Base-by-base conservation (phyloP, 1,140 invertebrate species). In the Tetraneura akinire region DNA sequence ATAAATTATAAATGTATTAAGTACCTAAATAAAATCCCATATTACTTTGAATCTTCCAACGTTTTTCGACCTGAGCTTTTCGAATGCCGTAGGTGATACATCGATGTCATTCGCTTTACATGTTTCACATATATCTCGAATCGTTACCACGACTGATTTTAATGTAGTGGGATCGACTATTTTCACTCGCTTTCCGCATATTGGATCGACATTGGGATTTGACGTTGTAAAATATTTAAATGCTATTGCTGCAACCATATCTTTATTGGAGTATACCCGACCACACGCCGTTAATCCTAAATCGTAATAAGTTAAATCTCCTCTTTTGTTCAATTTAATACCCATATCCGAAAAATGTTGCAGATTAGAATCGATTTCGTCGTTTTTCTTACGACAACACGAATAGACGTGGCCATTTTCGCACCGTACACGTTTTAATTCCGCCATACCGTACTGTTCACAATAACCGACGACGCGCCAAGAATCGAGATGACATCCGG, bases 191-290 rank as follows among this genome's bases (percentile, higher is more conserved):
- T 10, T 62, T 29, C 57, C 57, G 9, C 57, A 62, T 26, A 62
- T 62, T 1, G 57, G 57, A 62, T 62, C 57, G 0, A 18, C 3
- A 62, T 62, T 62, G 5, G 57, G 57, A 62, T 62, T 62, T 13
- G 57, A 14, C 16, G 57, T 9, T 1, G 14, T 62, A 29, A 62
- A 62, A 62, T 62, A 29, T 18, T 16, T 16, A 16, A 62, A 62
- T 8, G 57, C 57, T 62, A 62, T 62, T 2, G 57, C 57, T 29
- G 57, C 57, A 62, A 62, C 57, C 57, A 62, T 62, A 13, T 62
- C 57, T 2, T 18, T 3, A 29, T 62, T 9, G 6, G 57, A 8
- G 3, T 62, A 62, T 16, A 62, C 57, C 18, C 18, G 26, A 16
- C 57, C 57, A 9, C 57, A 62, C 16, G 57, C 57, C 1, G 57